Conservation (phyloP, 2,797 vertebrate species). For the Austrolebias charrua region DNA sequence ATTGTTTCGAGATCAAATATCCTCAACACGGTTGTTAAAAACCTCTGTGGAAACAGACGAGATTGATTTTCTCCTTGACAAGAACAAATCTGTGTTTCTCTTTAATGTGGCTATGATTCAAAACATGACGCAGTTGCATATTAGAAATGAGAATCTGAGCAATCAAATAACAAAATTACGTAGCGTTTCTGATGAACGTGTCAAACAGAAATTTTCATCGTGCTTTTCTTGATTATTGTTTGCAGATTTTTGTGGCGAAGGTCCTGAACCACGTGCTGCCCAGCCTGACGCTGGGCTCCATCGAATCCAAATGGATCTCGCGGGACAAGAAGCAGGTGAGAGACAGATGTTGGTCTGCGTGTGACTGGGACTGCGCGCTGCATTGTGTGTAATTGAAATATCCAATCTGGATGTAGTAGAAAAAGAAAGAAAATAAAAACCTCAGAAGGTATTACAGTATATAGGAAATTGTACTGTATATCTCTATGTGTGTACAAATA, state of each 20-base stretch:
- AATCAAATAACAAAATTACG: constrained; percentile 1
- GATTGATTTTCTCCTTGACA: constrained; percentile 5
- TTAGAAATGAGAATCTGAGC: neutral
- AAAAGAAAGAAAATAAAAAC: constrained; percentile 25
- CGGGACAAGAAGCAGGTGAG: constrained; percentile 88
- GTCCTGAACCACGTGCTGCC: constrained; percentile 89
- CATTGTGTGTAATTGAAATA: constrained; percentile 26
- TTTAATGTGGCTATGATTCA: neutral
- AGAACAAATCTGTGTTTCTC: constrained; percentile 11
- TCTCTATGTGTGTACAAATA: neutral
- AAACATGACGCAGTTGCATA: constrained; percentile 4
- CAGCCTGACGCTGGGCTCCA: constrained; percentile 85
- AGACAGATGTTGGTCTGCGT: constrained; percentile 16
- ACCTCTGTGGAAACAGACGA: neutral
- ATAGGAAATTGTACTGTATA: neutral
- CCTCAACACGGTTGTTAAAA: constrained; percentile 1
- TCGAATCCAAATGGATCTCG: constrained; percentile 88
- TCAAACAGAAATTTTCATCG: constrained; percentile 9
- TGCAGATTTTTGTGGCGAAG: constrained; percentile 90
- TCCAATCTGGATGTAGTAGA: neutral
- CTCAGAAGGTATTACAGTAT: constrained; percentile 12
- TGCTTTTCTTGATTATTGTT: constrained; percentile 19
- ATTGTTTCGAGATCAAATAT: constrained; percentile 1
- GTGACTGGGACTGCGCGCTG: constrained; percentile 1
- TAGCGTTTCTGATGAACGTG: constrained; percentile 5